Evolutionary conservation across 2,113 vertebrate genomes (phyloP).

Genomic region (Coptodon bakossiorum): DNA sequence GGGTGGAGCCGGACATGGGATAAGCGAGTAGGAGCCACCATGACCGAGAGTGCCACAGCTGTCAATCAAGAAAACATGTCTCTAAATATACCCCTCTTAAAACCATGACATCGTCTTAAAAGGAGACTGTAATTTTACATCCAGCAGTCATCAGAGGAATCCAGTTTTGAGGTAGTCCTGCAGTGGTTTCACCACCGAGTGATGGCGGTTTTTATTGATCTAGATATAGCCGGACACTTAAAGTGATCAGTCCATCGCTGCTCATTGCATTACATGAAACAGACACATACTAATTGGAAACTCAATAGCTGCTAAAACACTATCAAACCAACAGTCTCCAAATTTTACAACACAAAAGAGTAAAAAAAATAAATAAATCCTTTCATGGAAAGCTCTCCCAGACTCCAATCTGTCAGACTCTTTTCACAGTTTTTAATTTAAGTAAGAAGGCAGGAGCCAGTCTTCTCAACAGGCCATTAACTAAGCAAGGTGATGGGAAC

Average conservation of each 20-base stretch:
- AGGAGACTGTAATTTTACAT: constrained; percentile 11
- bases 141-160: not conserved
- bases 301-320: not conserved
- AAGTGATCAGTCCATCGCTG: not conserved
- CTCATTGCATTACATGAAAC: not conserved
- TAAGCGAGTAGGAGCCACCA: not conserved
- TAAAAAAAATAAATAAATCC: not conserved
- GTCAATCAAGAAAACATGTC: constrained; percentile 15
- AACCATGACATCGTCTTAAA: constrained; percentile 23
- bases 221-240: not conserved
- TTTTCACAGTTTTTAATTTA: constrained; percentile 27
- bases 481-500: not conserved
- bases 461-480: constrained; percentile 24
- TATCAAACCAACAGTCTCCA: not conserved
- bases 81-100: constrained; percentile 23
- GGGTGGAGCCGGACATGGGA: constrained; percentile 12
- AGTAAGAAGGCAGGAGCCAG: constrained; percentile 18
- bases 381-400: constrained; percentile 10
- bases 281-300: not conserved
- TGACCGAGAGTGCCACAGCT: not conserved
- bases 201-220: not conserved
- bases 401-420: not conserved
- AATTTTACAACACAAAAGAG: constrained; percentile 20
- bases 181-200: not conserved
- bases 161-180: not conserved